A percentile compares a stretch with the other conserved stretches of the same genome.
Conservation (phyloP, 2,888 invertebrate genomes). For the Meloe dianella region DNA sequence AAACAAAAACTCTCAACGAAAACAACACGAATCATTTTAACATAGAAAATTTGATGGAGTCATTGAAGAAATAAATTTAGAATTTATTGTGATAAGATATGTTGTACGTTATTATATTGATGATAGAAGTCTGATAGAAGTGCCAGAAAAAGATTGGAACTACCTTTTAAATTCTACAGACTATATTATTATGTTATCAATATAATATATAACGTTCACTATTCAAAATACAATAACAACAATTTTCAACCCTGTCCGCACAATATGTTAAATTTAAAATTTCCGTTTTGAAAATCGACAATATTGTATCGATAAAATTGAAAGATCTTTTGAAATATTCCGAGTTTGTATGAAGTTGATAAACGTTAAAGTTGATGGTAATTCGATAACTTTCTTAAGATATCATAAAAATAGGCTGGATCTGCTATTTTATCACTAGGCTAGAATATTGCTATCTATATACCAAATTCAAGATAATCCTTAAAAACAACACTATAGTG, state of each 20-base stretch:
- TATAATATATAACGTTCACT: constrained; percentile 28
- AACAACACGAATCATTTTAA: constrained; percentile 19
- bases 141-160: constrained; percentile 23
- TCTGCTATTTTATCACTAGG: constrained; percentile 6
- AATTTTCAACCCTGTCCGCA: constrained; percentile 14
- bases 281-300: neutral
- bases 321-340: neutral
- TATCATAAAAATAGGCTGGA: neutral
- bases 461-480: neutral
- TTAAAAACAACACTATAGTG: neutral
- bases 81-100: constrained; percentile 31
- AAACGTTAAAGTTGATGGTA: neutral
- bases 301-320: neutral
- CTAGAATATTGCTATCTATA: neutral
- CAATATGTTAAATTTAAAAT: neutral
- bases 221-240: constrained; percentile 26
- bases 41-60: constrained; percentile 24
- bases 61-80: constrained; percentile 23
- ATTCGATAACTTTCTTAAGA: neutral
- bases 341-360: neutral
- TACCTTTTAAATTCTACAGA: constrained; percentile 14
- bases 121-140: constrained; percentile 29
- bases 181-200: constrained; percentile 28
- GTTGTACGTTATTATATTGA: constrained; percentile 28
- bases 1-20: constrained; percentile 16